Base-by-base conservation (phyloP, 2,888 invertebrate species). In the Taenaris catops region DNA sequence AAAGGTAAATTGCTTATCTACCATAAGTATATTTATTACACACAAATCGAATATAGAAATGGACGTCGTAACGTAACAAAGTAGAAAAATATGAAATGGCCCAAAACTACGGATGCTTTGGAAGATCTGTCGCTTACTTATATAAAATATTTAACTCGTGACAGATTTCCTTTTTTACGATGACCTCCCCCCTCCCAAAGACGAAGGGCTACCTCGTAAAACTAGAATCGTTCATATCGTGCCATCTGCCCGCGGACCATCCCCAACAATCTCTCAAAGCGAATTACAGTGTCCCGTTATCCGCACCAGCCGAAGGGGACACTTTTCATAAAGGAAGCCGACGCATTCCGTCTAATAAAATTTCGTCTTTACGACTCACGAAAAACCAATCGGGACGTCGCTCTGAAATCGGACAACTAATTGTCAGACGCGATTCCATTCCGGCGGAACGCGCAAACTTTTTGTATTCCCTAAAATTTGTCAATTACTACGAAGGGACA, bases 191-290 rank as follows among this genome's bases (percentile, higher is more conserved):
- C n/a, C 32, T 24, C 28, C 32, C 5, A 34, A 32, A 42, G 19
- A 28, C 28, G 16, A 59, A 61, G 59, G 58, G 55, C 50, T 56
- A 52, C 52, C 60, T 58, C 71, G 73, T 81, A 80, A 81, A 80
- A 72, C 72, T 73, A 72, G 67, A 65, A 60, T 54, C 60, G 58
- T 59, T 74, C 73, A 81, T 80, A 78, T 72, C 73, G 62, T 66
- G 56, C 71, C 83, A 80, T 76, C 83, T 81, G 81, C 61, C 62
- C 62, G 54, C 56, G 62, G 68, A 66, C 73, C 68, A 65, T 69
- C 69, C 65, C 67, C 51, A 58, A 63, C 68, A 79, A 78, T 80
- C 73, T 75, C 66, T 73, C 69, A 59, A 67, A 64, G 64, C 68
- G 64, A 70, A 83, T 83, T 76, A 79, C 76, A 53, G 55, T 61